phyloP scores from a whole-genome alignment of 2,888 invertebrate genomes.

The Gandaritis pyraliata region DNA sequence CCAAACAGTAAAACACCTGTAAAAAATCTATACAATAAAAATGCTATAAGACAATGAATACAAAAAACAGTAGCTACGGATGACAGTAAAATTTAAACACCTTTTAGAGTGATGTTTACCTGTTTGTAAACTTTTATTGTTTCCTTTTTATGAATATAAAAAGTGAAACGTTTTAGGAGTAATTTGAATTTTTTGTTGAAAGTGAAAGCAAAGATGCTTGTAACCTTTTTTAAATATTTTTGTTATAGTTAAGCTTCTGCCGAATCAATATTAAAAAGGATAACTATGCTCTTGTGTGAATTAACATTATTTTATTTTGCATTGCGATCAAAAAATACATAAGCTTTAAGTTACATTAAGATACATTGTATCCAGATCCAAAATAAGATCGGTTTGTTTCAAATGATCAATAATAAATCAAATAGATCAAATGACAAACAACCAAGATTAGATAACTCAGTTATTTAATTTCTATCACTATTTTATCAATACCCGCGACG shows the following conservation, averaged over 20 bases:
- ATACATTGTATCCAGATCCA: no score
- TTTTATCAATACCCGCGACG: background rate
- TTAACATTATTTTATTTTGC: no score
- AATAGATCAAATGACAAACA: no score
- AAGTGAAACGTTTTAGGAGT: slow-evolving; percentile 62
- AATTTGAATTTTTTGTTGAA: slow-evolving; percentile 65
- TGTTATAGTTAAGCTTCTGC: background rate
- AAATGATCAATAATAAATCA: no score
- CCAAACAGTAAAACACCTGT: slow-evolving; percentile 37
- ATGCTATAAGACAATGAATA: slow-evolving; percentile 39
- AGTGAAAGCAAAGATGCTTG: slow-evolving; percentile 64
- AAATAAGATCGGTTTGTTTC: no score
- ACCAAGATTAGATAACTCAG: no score
- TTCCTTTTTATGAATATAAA: slow-evolving; percentile 59
- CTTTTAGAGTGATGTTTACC: slow-evolving; percentile 50
- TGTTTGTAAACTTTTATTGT: slow-evolving; percentile 54
- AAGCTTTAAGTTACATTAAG: no score
- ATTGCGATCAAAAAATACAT: no score
- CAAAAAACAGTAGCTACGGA: slow-evolving; percentile 51
- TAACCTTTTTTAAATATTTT: slow-evolving; percentile 43
- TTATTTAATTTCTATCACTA: no score
- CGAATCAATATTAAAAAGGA: background rate
- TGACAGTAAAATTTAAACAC: slow-evolving; percentile 47
- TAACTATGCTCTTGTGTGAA: no score
- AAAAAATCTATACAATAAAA: slow-evolving; percentile 34